Evolutionary conservation across 2,888 invertebrate species (phyloP).

Genomic region (Masnerella sp.): DNA sequence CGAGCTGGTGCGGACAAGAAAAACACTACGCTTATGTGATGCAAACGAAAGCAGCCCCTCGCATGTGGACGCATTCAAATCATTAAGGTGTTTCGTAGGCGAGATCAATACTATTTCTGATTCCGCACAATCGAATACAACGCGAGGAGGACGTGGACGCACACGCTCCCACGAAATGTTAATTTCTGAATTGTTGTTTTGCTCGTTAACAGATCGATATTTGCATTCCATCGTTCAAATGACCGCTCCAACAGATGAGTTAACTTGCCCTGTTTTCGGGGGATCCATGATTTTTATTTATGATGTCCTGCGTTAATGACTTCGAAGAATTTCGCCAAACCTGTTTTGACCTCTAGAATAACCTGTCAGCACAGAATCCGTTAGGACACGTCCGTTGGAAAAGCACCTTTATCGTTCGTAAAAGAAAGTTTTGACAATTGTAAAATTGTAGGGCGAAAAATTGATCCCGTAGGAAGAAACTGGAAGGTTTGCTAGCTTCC

Average conservation of each 20-base stretch:
- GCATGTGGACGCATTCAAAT: slow-evolving; percentile 21
- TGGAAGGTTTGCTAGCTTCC: slow-evolving; percentile 37
- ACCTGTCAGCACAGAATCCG: too few species aligned
- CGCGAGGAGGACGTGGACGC: slow-evolving; percentile 14
- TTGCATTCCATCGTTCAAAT: too few species aligned
- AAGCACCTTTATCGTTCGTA: too few species aligned
- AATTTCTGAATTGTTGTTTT: slow-evolving; percentile 7
- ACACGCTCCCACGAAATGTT: slow-evolving; percentile 10
- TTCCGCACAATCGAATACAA: slow-evolving; percentile 31
- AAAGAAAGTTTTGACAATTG: not conserved
- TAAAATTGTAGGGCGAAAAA: not conserved
- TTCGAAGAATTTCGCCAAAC: too few species aligned
- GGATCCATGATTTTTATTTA: too few species aligned
- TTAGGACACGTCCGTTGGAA: too few species aligned
- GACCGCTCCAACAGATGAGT: too few species aligned
- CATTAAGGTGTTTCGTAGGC: slow-evolving; percentile 49
- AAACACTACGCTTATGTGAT: slow-evolving; percentile 30
- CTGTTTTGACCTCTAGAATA: too few species aligned
- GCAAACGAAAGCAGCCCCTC: slow-evolving; percentile 15
- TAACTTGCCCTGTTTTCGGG: too few species aligned
- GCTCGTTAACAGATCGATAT: slow-evolving; percentile 22
- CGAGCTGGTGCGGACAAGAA: slow-evolving; percentile 51
- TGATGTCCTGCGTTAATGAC: too few species aligned
- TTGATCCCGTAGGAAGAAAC: slow-evolving; percentile 12
- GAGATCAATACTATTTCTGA: slow-evolving; percentile 47